phyloP scores from a whole-genome alignment of 2,113 vertebrate species.

The Pelodiscus sinensis region DNA sequence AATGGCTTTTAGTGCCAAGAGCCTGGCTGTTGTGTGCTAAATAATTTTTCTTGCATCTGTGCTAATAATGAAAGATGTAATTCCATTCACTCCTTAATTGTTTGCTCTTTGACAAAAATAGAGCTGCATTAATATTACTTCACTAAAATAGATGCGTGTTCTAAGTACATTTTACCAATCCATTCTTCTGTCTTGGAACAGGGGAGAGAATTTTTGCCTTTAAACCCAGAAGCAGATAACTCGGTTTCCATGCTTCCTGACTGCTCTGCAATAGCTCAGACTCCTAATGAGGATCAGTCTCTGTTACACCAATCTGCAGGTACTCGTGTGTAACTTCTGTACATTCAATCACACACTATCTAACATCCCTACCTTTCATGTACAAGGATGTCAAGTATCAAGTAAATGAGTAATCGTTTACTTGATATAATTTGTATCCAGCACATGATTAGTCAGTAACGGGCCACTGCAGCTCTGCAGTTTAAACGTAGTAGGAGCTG shows the following conservation, averaged over 20 bases:
- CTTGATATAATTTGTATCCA: no score
- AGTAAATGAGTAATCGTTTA: no score
- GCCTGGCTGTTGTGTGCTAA: neutral
- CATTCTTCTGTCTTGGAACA: slow-evolving; percentile 38
- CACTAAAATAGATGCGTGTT: neutral
- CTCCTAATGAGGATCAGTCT: accelerated
- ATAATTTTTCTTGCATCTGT: neutral
- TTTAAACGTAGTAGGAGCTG: no score
- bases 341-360: no score
- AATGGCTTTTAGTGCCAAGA: neutral
- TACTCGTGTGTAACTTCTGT: neutral
- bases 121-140: neutral
- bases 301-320: slow-evolving; percentile 45
- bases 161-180: neutral
- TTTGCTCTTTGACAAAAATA: accelerated
- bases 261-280: neutral
- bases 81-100: neutral
- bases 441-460: no score
- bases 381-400: no score
- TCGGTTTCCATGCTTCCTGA: neutral
- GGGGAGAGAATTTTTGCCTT: slow-evolving; percentile 47
- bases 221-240: slow-evolving; percentile 27
- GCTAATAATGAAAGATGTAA: neutral
- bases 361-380: no score
- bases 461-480: no score